Percentiles rank a stretch among this genome's conserved stretches.
Evolutionary conservation across 2,113 vertebrate genomes (phyloP).

Genomic region (Pomatorhinus ruficollis): DNA sequence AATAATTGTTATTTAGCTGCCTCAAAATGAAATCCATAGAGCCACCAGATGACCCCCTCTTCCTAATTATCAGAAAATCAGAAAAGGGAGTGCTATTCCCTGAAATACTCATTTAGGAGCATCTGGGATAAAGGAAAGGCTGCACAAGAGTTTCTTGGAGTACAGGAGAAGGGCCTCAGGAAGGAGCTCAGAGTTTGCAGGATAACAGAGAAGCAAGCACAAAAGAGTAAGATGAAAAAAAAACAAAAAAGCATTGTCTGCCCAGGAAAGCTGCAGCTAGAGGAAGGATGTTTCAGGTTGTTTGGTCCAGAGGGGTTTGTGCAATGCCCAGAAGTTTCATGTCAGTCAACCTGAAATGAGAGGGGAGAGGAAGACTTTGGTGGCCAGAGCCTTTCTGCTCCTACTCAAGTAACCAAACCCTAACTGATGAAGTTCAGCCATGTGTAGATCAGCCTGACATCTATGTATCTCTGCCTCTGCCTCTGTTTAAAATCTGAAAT

Average conservation of each 20-base stretch:
- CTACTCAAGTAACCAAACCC: neutral
- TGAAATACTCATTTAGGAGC: neutral
- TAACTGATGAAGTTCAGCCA: neutral
- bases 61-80: neutral
- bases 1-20: neutral
- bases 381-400: neutral
- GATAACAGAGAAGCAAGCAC: neutral
- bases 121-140: neutral
- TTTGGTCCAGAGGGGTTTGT: neutral
- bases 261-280: neutral
- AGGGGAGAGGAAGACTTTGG: neutral
- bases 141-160: neutral
- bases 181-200: neutral
- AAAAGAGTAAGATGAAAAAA: neutral
- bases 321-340: neutral
- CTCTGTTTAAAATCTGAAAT: neutral
- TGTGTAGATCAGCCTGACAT: neutral
- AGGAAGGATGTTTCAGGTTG: neutral
- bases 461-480: neutral
- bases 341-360: neutral
- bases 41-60: constrained; percentile 51
- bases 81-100: neutral
- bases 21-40: neutral
- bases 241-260: neutral
- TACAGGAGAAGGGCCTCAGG: neutral